These are phyloP conservation scores for Campylomormyrus numenius DNA, from an alignment of 2,113 vertebrate species.

Conservation along the genomic window DNA sequence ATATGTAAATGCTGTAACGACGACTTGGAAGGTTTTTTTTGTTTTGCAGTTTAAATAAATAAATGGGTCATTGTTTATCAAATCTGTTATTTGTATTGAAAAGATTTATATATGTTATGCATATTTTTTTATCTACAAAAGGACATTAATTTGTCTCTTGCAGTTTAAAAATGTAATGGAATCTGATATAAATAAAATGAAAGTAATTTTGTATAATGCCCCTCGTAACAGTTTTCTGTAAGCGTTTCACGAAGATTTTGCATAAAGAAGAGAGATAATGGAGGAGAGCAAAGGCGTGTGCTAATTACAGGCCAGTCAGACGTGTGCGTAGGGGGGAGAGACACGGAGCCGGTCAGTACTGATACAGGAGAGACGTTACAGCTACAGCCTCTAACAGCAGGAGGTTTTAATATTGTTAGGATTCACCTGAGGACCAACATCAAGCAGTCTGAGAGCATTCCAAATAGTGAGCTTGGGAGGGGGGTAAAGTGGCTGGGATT, in stretches of 20 bases:
- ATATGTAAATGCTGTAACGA: constrained; percentile 47
- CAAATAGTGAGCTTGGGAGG: not conserved
- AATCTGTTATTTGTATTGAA: not conserved
- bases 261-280: not conserved
- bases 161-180: not conserved
- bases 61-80: not conserved
- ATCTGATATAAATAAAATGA: not conserved
- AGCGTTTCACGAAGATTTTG: not conserved
- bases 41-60: constrained; percentile 45
- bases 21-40: constrained; percentile 13
- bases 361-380: not conserved
- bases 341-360: not conserved
- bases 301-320: not conserved
- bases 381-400: not conserved
- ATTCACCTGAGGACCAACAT: not conserved
- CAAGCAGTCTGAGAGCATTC: not conserved
- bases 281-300: not conserved
- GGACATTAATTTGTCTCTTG: not conserved
- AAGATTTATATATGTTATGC: not conserved
- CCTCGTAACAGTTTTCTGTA: not conserved
- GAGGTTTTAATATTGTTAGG: not conserved
- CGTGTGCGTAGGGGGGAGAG: not conserved
- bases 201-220: not conserved
- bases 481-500: not conserved
- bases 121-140: not conserved